Evolutionary conservation across 2,113 vertebrate genomes (phyloP), one percentile per base, ranked within the genome.

Genomic region (Pantherophis guttatus): DNA sequence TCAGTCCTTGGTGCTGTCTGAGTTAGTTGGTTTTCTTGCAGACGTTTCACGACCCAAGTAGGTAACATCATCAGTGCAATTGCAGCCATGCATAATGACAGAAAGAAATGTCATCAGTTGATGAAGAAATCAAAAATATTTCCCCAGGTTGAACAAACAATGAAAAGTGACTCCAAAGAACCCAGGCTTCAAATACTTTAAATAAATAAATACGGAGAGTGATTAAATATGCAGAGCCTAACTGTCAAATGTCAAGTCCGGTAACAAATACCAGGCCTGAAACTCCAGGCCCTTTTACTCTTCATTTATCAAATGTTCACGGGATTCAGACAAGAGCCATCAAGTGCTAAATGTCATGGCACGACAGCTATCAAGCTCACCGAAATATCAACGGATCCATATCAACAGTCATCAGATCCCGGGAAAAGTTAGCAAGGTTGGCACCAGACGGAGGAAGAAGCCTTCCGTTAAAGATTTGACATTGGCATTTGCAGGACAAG

Each of bases 201-300:
- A 86, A 62, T 62, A 59, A 58, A 26, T 29, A 87, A 86, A 39
- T 81, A 89, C 48, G 6, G 44, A 55, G 2, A 19, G 75, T 21
- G 11, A 87, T 62, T 29, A 52, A 59, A 62, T 86, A 12, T 3
- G 12, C 75, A 19, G 48, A 15, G 0, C 3, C 8, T 3, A 29
- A 4, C n/a, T 90, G 39, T 90, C 92, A 93, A 85, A 58, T 13
- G 5, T 39, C 44, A 81, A 90, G 52, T 90, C 81, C 44, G 2
- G 13, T 90, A 44, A 90, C 89, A 87, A 93, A 90, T 87, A 87
- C 54, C 75, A 90, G 50, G 44, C 44, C n/a, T 87, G 57, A 87
- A 93, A 86, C 3, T 3, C 17, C 88, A 4, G 85, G 21, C 59
- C 26, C 50, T 48, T 8, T 57, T 50, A 39, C 50, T 48, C 8